Evolutionary conservation across 1,140 invertebrate species (phyloP).

Genomic region (Drosophila melanogaster): DNA sequence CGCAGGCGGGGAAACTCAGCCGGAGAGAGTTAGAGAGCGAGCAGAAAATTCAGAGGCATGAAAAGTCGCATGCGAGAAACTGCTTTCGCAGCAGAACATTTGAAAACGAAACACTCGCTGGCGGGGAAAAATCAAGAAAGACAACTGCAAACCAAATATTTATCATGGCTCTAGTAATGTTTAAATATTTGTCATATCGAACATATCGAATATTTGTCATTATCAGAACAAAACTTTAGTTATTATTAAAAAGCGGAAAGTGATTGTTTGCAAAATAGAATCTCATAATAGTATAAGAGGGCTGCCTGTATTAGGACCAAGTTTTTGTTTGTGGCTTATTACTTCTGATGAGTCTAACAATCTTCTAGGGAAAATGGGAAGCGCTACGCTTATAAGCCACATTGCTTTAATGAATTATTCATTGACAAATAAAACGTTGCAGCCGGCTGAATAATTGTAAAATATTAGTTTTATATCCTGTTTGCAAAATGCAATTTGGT

Average conservation of each 20-base stretch:
- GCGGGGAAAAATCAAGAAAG: conserved; percentile 22
- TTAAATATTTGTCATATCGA: conserved; percentile 20
- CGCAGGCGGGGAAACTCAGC: conserved; percentile 27
- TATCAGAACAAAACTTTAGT: too few species aligned
- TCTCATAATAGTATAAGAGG: too few species aligned
- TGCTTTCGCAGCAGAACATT: conserved; percentile 4
- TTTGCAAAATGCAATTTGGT: conserved; percentile 8
- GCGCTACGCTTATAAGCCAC: too few species aligned
- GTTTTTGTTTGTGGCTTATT: too few species aligned
- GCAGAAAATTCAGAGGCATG: neutral
- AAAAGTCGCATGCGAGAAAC: conserved; percentile 38
- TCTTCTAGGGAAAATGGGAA: too few species aligned
- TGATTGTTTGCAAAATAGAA: too few species aligned
- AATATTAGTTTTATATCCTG: neutral
- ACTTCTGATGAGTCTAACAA: too few species aligned
- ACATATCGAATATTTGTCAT: too few species aligned
- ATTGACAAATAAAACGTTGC: neutral
- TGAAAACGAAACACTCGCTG: conserved; percentile 5
- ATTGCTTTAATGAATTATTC: too few species aligned
- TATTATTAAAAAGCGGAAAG: too few species aligned
- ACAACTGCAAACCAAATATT: conserved; percentile 20
- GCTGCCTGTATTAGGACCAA: too few species aligned
- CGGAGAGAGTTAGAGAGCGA: neutral
- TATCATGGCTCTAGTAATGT: conserved; percentile 9
- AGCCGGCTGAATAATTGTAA: neutral